Conservation (phyloP, 2,888 invertebrate genomes). For the Hydraecia micacea region DNA sequence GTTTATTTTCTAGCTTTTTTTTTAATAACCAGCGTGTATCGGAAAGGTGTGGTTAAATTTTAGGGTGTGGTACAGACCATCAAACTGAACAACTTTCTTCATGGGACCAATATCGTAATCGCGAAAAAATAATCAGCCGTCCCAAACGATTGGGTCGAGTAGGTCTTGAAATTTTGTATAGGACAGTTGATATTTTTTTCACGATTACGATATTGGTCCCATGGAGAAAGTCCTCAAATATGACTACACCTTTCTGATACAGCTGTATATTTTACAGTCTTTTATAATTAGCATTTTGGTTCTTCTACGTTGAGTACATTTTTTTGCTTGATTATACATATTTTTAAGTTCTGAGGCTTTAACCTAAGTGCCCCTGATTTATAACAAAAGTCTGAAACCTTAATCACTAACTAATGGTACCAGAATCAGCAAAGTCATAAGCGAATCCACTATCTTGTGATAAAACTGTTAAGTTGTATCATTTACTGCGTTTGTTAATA, state of each 20-base stretch:
- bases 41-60: background rate
- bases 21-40: background rate
- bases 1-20: conserved; percentile 15
- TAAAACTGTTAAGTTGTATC: background rate
- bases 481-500: background rate
- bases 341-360: background rate
- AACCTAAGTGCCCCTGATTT: conserved; percentile 10
- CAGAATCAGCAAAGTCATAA: background rate
- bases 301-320: conserved; percentile 32
- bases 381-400: conserved; percentile 3
- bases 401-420: conserved; percentile 23
- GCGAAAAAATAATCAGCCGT: background rate
- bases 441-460: conserved; percentile 1
- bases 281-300: conserved; percentile 10
- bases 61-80: background rate
- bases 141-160: background rate
- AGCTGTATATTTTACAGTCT: conserved; percentile 15
- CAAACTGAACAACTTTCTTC: background rate
- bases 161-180: background rate
- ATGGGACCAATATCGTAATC: background rate
- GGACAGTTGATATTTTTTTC: background rate
- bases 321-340: conserved; percentile 9
- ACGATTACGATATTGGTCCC: background rate
- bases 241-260: background rate
- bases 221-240: background rate